These are phyloP conservation scores for Lanius collurio DNA, from an alignment of 2,113 vertebrate genomes.

Conservation along the genomic window DNA sequence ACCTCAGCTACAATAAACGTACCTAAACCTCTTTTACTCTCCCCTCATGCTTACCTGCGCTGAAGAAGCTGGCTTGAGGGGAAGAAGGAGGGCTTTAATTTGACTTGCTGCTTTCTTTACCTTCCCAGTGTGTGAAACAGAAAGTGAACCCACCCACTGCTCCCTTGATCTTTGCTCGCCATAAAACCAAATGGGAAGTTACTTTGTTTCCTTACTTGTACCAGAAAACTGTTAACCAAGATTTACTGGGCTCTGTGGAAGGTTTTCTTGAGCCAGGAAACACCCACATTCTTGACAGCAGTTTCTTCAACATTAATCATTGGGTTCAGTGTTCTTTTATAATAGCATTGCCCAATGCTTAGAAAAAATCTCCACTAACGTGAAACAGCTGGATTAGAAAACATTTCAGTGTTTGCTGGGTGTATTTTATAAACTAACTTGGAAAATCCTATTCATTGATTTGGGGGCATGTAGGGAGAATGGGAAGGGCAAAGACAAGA, in stretches of 20 bases:
- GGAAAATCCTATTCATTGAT: conserved; percentile 29
- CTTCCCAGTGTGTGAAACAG: neutral
- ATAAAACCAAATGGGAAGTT: neutral
- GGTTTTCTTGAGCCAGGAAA: neutral
- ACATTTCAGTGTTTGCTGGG: neutral
- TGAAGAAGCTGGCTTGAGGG: neutral
- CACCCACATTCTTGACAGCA: neutral
- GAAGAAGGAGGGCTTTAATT: neutral
- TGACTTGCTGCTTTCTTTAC: neutral
- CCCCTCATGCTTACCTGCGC: neutral
- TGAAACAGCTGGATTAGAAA: neutral
- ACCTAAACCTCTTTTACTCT: neutral
- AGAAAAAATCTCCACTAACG: neutral
- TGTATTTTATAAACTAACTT: neutral
- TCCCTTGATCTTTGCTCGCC: neutral
- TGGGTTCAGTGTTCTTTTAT: conserved; percentile 1
- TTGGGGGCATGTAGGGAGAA: neutral
- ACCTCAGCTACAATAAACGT: neutral
- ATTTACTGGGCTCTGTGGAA: neutral
- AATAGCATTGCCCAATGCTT: neutral
- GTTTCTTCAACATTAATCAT: neutral
- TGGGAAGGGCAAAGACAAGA: neutral
- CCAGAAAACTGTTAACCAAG: neutral
- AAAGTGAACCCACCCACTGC: neutral
- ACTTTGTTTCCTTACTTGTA: neutral